Base-by-base conservation (phyloP, 1,140 invertebrate species). In the Vanessa atalanta region DNA sequence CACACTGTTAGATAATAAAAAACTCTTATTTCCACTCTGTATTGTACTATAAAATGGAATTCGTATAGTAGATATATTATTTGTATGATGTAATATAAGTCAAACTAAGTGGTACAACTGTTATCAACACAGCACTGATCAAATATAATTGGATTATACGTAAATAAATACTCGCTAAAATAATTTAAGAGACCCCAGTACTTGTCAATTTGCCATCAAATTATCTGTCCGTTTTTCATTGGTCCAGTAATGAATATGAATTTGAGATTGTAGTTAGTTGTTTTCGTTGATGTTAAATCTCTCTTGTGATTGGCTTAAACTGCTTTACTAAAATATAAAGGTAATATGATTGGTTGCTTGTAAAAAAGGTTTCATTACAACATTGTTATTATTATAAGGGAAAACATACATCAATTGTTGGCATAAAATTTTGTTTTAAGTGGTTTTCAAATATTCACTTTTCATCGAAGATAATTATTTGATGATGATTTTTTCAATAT, bases 171-270 rank as follows among this genome's bases (percentile, higher is more conserved):
- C 79, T 85, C 57, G 77, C 65, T 72, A 84, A 79, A 79, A 83
- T 82, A 81, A 82, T 65, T 65, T 76, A 79, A 72, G 65, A 79
- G 76, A 79, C 72, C 72, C 70, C 73, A 53, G 76, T 76, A 90
- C 87, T 90, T 92, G 89, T 89, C 90, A 92, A 91, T 91, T 91
- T 91, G 75, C 57, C 80, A 75, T 82, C 77, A 85, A 84, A 88
- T 83, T 91, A 92, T 91, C 79, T 90, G 90, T 88, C 88, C 82
- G 69, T 69, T 76, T 82, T 67, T 79, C 67, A 91, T 91, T 91
- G 89, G 89, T 85, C 84, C 85, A 87, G 70, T 80, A 65, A 72
- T 37, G 50, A 74, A 60, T 53, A n/a, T 23, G 53, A 57, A 57
- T 69, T 65, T 26, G 51, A 15, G 47, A 65, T 63, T 60, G 37